Conservation (phyloP, 1,140 invertebrate genomes). For the Drosophila quadrilineata region DNA sequence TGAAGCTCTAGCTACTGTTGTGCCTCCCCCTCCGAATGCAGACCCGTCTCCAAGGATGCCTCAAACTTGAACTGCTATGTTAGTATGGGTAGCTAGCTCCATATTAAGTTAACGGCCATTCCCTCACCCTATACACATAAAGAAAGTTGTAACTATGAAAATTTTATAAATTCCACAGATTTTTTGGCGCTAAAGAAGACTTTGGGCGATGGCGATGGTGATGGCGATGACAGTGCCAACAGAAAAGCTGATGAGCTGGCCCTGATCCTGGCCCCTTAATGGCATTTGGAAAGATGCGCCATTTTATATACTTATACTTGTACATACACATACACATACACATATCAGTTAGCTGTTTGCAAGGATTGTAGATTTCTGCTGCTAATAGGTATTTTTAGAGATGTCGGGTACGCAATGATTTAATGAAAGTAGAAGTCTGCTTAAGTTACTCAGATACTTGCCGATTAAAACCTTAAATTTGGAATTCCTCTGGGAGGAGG, state of each 20-base stretch:
- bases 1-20: no score
- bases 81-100: no score
- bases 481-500: no score
- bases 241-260: slow-evolving; percentile 29
- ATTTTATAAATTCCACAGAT: slow-evolving; percentile 80
- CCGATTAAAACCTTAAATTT: no score
- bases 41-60: no score
- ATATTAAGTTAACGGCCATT: slow-evolving; percentile 57
- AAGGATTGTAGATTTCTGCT: slow-evolving; percentile 43
- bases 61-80: no score
- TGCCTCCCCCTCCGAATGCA: no score
- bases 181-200: slow-evolving; percentile 72
- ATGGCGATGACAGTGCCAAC: no score
- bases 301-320: slow-evolving; percentile 19
- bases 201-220: slow-evolving; percentile 24
- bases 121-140: slow-evolving; percentile 39
- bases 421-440: no score
- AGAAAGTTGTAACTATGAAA: slow-evolving; percentile 80
- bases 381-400: background rate
- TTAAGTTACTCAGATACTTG: no score
- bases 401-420: no score
- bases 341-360: slow-evolving; percentile 42
- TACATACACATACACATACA: background rate
- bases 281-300: slow-evolving; percentile 19
- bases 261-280: slow-evolving; percentile 31